Percentiles rank a stretch among this genome's conserved stretches.
phyloP scores from a whole-genome alignment of 2,888 invertebrate genomes.

The Proisotoma minuta region DNA sequence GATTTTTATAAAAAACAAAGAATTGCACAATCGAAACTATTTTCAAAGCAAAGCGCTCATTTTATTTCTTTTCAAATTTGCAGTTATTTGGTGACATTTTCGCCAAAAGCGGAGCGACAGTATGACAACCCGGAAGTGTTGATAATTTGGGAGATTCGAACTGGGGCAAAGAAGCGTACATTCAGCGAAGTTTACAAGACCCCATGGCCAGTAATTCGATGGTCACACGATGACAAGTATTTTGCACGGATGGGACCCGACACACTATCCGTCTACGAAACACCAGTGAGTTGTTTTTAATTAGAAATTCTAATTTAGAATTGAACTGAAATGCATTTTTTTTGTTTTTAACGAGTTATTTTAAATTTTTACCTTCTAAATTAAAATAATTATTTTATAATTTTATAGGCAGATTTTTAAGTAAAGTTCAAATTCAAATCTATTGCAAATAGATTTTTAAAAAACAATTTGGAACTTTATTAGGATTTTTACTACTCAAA shows the following conservation, averaged over 20 bases:
- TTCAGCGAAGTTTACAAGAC: conserved; percentile 75
- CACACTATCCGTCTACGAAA: conserved; percentile 88
- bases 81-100: conserved; percentile 87
- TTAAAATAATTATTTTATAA: no score
- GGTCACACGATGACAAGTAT: conserved; percentile 93
- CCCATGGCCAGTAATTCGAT: conserved; percentile 88
- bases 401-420: no score
- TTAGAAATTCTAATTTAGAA: neutral
- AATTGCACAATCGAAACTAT: no score
- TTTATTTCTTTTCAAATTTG: conserved; percentile 26
- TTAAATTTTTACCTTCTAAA: no score
- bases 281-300: conserved; percentile 62
- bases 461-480: no score
- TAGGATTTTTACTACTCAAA: no score
- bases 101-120: conserved; percentile 63
- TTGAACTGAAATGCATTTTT: conserved; percentile 1
- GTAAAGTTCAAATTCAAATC: no score
- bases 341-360: neutral
- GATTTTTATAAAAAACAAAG: conserved; percentile 1
- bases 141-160: conserved; percentile 95
- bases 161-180: conserved; percentile 85
- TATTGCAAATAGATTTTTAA: no score
- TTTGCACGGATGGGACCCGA: conserved; percentile 84
- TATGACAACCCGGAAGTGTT: conserved; percentile 68
- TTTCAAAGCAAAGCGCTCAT: no score